Conservation (phyloP, 1,140 invertebrate genomes). For the Meteorus sp. region DNA sequence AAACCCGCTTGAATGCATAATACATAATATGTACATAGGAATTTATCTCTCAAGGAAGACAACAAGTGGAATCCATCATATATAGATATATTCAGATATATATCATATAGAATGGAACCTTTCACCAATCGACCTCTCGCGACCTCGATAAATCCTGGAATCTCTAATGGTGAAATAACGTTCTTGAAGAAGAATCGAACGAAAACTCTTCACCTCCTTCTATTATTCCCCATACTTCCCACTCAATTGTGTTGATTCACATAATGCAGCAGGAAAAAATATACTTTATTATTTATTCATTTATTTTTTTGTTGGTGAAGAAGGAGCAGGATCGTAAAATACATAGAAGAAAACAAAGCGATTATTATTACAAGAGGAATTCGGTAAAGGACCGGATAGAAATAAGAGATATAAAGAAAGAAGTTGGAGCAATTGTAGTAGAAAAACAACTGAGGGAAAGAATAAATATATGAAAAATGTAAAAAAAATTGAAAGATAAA, state of each 20-base stretch:
- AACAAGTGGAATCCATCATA: neutral
- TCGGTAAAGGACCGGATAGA: no score
- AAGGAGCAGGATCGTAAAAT: no score
- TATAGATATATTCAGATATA: neutral
- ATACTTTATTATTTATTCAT: neutral
- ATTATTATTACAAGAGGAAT: no score
- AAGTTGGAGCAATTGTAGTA: neutral
- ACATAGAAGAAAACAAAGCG: no score
- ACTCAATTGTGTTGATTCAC: no score
- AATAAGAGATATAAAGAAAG: no score
- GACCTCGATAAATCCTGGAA: conserved; percentile 22
- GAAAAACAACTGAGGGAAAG: neutral
- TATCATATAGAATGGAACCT: neutral
- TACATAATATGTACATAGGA: neutral
- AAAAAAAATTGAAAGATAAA: neutral
- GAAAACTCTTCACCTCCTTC: neutral
- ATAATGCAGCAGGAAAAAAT: neutral
- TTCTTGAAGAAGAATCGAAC: neutral
- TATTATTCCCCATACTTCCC: neutral
- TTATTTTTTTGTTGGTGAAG: no score
- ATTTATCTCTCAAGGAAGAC: neutral
- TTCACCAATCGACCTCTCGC: conserved; percentile 18
- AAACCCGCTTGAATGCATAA: neutral
- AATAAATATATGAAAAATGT: neutral
- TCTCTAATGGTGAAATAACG: conserved; percentile 17